Percentiles rank a stretch among this genome's conserved stretches.
Conservation (phyloP, 1,140 invertebrate genomes). For the Drosophila arawakana region DNA sequence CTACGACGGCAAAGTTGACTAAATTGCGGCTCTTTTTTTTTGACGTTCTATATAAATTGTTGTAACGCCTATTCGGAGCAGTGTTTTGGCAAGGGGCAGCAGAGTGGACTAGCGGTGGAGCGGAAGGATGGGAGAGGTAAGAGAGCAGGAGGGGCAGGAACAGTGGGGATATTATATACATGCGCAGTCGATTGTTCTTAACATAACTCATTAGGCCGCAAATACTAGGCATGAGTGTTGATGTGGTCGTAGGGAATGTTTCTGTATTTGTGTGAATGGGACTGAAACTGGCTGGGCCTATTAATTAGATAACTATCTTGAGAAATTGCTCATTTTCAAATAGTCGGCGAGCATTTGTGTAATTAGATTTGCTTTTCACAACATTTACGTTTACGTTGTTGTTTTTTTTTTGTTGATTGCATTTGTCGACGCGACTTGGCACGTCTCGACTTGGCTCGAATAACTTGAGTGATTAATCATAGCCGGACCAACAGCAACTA, state of each 20-base stretch:
- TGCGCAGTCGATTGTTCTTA: constrained; percentile 67
- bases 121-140: background rate
- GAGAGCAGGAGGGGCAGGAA: background rate
- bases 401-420: constrained; percentile 61
- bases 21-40: constrained; percentile 38
- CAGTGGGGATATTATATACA: constrained; percentile 39
- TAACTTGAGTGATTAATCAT: constrained; percentile 78
- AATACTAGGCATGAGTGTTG: constrained; percentile 42
- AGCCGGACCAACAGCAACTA: constrained; percentile 25
- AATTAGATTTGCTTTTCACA: constrained; percentile 84
- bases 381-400: constrained; percentile 71
- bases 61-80: constrained; percentile 70
- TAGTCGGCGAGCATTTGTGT: constrained; percentile 79
- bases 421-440: constrained; percentile 64
- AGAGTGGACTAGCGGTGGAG: background rate
- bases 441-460: constrained; percentile 58
- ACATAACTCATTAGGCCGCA: constrained; percentile 73
- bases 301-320: constrained; percentile 84
- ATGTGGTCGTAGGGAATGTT: constrained; percentile 39
- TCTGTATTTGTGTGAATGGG: constrained; percentile 31
- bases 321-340: constrained; percentile 83
- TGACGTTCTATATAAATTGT: constrained; percentile 74
- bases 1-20: background rate
- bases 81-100: constrained; percentile 63
- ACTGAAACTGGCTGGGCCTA: constrained; percentile 50